A percentile compares a stretch with the other conserved stretches of the same genome.
Evolutionary conservation across 2,113 vertebrate genomes (phyloP).

Genomic region (Ceyx melanurus): DNA sequence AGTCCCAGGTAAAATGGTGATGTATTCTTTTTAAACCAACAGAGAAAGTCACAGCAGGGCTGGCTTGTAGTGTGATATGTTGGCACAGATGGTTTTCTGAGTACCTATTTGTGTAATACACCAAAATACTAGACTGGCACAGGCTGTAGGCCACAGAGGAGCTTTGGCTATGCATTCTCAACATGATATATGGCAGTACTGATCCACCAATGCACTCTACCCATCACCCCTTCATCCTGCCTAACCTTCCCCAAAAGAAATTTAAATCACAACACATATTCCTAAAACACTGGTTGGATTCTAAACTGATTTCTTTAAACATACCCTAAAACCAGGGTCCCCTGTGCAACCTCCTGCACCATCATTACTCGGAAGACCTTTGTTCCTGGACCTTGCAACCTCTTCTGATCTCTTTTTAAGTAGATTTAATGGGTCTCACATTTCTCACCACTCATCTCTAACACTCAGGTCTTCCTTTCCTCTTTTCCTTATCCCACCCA

Average conservation of each 20-base stretch:
- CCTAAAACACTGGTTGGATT: neutral
- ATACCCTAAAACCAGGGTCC: neutral
- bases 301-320: neutral
- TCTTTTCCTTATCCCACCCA: neutral
- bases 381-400: neutral
- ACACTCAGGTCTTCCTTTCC: neutral
- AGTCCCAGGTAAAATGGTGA: neutral
- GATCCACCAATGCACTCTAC: neutral
- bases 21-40: neutral
- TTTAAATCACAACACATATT: neutral
- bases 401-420: neutral
- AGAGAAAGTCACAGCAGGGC: neutral
- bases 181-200: rapidly evolving
- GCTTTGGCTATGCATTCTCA: neutral
- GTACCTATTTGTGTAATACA: neutral
- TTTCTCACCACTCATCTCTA: neutral
- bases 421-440: neutral
- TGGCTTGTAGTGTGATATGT: neutral
- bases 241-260: neutral
- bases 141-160: neutral
- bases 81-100: neutral
- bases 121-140: neutral
- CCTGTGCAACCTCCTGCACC: neutral
- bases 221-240: neutral
- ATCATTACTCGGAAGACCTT: neutral